Evolutionary conservation across 2,888 invertebrate species (phyloP), one percentile per base, ranked within the genome.

Genomic region (Strigamia maritima): DNA sequence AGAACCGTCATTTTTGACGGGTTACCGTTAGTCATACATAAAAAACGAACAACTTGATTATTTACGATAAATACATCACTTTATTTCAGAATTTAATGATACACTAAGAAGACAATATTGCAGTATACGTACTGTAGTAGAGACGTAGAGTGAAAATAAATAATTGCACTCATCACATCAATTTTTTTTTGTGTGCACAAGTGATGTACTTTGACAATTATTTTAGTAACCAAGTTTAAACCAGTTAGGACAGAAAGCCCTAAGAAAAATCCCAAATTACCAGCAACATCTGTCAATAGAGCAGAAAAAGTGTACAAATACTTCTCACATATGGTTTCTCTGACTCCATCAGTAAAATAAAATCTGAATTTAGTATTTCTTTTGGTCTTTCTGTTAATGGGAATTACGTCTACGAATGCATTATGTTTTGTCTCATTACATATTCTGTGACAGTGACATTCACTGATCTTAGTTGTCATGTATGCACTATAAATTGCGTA

Each of bases 221-320:
- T 12, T 14, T 28, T 26, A 70, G 14, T 70, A 14, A 70, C 6
- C 12, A 28, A 12, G n/a, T 70, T 28, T 70, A 70, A 70, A 14
- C 70, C 70, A 7, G 70, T 70, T 28, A 70, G 26, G n/a, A 70
- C 70, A n/a, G 70, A 70, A 70, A 70, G 70, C 7, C 70, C 70
- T 26, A 70, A 14, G 28, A 70, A 70, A 70, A 70, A 70, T 26
- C 70, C 70, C 70, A 70, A 70, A 16, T 70, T 70, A 0, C 70
- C 70, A 28, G 26, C 70, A 70, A 70, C 28, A 70, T 70, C 70
- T 14, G 70, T 26, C 24, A 70, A 70, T 0, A 70, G 70, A 14
- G 70, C 70, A 10, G 70, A 14, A 12, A 70, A 70, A 70, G 26
- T 26, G 16, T 70, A 70, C 26, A 70, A 70, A 28, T 70, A 70